Percentiles rank a stretch among this genome's conserved stretches.
These are phyloP conservation scores for Grammomys dolichurus DNA, from an alignment of 2,113 vertebrate species.

Conservation along the genomic window DNA sequence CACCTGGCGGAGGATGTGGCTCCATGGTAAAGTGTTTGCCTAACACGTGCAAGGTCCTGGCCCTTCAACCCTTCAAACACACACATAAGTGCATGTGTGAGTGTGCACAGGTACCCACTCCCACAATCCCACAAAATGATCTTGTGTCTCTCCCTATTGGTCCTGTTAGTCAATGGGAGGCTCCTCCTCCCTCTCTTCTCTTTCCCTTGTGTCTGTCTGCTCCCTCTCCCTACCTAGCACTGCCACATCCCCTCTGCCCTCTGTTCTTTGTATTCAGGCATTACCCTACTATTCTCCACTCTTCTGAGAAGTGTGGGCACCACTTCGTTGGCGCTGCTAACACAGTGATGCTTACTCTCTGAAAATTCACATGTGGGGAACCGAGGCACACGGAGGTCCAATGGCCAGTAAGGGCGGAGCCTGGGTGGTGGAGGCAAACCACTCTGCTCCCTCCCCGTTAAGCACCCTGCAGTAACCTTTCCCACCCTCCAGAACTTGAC, in stretches of 20 bases:
- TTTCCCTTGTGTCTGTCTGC: not conserved
- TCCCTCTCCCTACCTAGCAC: not conserved
- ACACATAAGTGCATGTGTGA: too few relatives aligned
- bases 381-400: not conserved
- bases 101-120: not conserved
- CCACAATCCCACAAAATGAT: not conserved
- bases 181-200: not conserved
- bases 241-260: not conserved
- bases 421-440: constrained; percentile 28
- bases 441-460: not conserved
- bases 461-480: constrained; percentile 57
- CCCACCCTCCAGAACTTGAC: constrained; percentile 43
- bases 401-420: not conserved
- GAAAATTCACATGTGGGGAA: not conserved
- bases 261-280: not conserved
- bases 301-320: not conserved
- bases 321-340: not conserved
- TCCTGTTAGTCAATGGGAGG: not conserved
- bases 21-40: too few relatives aligned
- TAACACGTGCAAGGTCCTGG: not conserved
- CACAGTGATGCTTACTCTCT: not conserved
- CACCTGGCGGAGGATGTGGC: not conserved
- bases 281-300: not conserved
- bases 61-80: not conserved
- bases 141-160: not conserved